Evolutionary conservation across 2,888 invertebrate genomes (phyloP).

Genomic region (Orchesellides sinensis): DNA sequence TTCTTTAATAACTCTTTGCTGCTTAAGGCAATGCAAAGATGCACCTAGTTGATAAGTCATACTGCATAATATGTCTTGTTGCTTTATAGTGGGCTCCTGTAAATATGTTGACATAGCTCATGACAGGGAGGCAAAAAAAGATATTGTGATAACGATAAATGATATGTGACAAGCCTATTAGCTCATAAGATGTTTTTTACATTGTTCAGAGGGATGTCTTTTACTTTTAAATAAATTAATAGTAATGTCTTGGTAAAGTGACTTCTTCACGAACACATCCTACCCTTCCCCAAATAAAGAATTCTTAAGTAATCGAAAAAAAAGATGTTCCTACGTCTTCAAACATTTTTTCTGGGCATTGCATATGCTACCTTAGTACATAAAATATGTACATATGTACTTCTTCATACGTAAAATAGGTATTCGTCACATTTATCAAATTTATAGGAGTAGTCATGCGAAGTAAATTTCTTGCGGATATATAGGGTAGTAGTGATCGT

Average conservation of each 20-base stretch:
- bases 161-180: constrained; percentile 44
- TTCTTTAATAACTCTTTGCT: constrained; percentile 1
- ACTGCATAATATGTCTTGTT: neutral
- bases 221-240: neutral
- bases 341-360: constrained; percentile 33
- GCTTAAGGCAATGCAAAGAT: neutral
- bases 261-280: neutral
- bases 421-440: neutral
- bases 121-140: constrained; percentile 31
- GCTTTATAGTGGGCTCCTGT: neutral
- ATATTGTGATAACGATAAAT: constrained; percentile 34
- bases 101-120: constrained; percentile 33
- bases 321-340: neutral
- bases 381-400: too few relatives aligned
- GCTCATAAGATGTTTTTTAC: neutral
- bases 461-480: constrained; percentile 3
- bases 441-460: constrained; percentile 24
- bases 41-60: neutral
- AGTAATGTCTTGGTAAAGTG: neutral
- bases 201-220: neutral
- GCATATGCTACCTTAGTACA: too few relatives aligned
- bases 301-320: neutral
- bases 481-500: constrained; percentile 23
- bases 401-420: too few relatives aligned
- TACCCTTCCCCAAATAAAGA: neutral